phyloP scores from a whole-genome alignment of 1,140 invertebrate species.

The Brachionus koreanus region DNA sequence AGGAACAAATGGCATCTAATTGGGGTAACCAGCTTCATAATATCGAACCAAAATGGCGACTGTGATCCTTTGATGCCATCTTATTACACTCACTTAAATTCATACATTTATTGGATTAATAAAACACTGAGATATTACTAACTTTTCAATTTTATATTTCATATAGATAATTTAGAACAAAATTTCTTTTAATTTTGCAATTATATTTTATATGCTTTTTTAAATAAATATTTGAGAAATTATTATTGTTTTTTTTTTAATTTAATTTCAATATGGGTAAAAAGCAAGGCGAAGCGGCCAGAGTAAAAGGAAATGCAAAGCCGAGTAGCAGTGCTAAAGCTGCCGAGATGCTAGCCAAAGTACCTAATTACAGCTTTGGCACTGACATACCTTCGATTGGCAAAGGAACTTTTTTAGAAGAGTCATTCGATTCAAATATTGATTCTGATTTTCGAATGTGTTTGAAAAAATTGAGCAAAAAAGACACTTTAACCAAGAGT shows the following conservation, averaged over 20 bases:
- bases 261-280: constrained; percentile 17
- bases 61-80: neutral
- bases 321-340: constrained; percentile 44
- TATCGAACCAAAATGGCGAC: neutral
- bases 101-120: neutral
- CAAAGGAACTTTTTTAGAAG: constrained; percentile 27
- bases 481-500: constrained; percentile 76
- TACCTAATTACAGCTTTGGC: constrained; percentile 14
- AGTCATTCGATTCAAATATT: constrained; percentile 45
- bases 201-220: neutral
- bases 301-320: constrained; percentile 42
- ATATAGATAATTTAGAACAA: neutral
- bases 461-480: constrained; percentile 68
- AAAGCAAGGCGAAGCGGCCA: constrained; percentile 39
- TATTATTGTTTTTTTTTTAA: constrained; percentile 2
- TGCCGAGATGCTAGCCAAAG: constrained; percentile 30
- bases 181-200: constrained; percentile 36
- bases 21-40: constrained; percentile 1
- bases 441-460: constrained; percentile 58
- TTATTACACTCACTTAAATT: neutral
- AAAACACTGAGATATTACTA: neutral
- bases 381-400: constrained; percentile 16
- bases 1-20: neutral
- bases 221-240: neutral
- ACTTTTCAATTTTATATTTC: neutral